Base-by-base conservation (phyloP, 2,113 vertebrate genomes). In the Neomonachus schauinslandi region DNA sequence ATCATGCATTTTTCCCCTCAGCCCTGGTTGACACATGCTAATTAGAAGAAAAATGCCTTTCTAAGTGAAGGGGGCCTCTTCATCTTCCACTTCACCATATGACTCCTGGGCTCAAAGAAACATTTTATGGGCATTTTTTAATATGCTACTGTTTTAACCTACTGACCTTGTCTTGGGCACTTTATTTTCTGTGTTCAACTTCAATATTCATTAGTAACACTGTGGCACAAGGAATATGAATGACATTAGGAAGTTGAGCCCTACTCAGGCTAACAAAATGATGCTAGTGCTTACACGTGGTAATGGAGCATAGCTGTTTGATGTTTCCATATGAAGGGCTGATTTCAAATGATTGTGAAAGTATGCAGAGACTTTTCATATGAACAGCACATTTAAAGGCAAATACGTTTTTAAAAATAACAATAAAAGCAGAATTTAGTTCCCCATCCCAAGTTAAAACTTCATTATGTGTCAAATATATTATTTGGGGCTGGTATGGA, bases 321-420 rank as follows among this genome's bases (percentile, higher is more conserved):
- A 96, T 94, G 85, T 92, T 97, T 96, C 92, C 21, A 57, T 46
- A 87, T 55, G 90, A 95, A 88, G 89, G n/a, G 11, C 81, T 57
- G 26, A 39, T 74, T 97, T 92, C 33, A 76, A 96, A 82, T 49
- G 16, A 95, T 67, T 5, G 80, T 95, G 89, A 93, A 85, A 82
- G 92, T 81, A 16, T 76, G 71, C 77, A 36, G 96, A 96, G 97
- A 98, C 98, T 97, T 99, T 92, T 96, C 96, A 97, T 87, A 92
- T 93, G 87, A 96, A 97, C 59, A 96, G 95, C 96, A 97, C 55
- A 94, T 97, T 98, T 96, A 98, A 84, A 97, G 96, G 96, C 92
- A 98, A 96, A 90, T 93, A 98, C 94, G 93, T 98, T 86, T 97
- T 96, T 94, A 97, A 97, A 87, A 97, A 88, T 86, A 91, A 96